Base-by-base conservation (phyloP, 2,888 invertebrate species). In the Ctenicera cuprea region DNA sequence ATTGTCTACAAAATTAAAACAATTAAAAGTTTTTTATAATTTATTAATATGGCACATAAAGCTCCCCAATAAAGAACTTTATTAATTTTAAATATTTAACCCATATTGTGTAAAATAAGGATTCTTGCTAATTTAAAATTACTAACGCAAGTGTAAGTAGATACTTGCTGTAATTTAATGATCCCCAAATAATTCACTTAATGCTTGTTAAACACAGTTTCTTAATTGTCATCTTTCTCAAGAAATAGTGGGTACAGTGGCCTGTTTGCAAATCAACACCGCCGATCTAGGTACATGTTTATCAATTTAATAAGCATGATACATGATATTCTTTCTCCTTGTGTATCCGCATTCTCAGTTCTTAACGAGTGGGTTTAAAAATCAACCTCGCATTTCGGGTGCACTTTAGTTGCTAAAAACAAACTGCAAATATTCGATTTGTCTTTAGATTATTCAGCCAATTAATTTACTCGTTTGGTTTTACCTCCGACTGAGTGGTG, bases 231-330 rank as follows among this genome's bases (percentile, higher is more conserved):
- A 54, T 54, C 54, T 54, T 38, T 59, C 20, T 57, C 59, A n/a
- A 38, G 59, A 38, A 38, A 9, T 33, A 33, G 59, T 59, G 59
- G 59, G 59, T 59, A 59, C 38, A 59, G 59, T 59, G 30, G 59
- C 38, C 59, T 20, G 41, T 59, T 59, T 59, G 59, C 59, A 59
- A 52, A 59, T 62, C 62, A 45, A 62, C 62, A 45, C 45, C 62
- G 16, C 26, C 30, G 45, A 62, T 62, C 62, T 62, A 62, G 62
- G 62, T 62, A 62, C 45, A 16, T 43, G 45, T 62, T 62, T 62
- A 62, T 62, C 62, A 62, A 45, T 62, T 62, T 62, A 62, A 62
- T 45, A 62, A 62, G 43, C 43, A 45, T 62, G 62, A 41, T 45
- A 62, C 45, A 62, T 30, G 62, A 62, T 62, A 62, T 62, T 45